Percentiles rank a stretch among this genome's conserved stretches.
These are phyloP conservation scores for Ecliptopera silaceata DNA, from an alignment of 2,888 invertebrate species.

Conservation along the genomic window DNA sequence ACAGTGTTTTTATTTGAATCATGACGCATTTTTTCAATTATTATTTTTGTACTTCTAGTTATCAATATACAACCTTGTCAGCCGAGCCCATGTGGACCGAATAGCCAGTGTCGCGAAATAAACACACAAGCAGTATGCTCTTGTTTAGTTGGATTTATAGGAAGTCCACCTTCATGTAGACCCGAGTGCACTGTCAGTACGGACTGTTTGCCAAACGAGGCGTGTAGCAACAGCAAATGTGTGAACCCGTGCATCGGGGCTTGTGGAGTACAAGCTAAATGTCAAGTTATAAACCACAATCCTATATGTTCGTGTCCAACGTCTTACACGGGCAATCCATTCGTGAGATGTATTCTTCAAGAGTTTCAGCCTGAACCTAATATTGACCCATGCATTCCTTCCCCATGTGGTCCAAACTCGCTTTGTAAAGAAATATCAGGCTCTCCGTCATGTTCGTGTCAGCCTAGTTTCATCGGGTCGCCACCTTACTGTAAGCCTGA, in stretches of 20 bases:
- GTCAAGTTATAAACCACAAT: constrained; percentile 91
- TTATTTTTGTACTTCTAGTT: constrained; percentile 54
- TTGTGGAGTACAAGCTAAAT: constrained; percentile 89
- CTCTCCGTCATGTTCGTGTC: constrained; percentile 89
- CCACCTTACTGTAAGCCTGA: constrained; percentile 92
- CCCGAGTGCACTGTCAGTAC: constrained; percentile 90
- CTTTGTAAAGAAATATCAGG: constrained; percentile 87
- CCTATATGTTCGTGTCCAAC: constrained; percentile 90
- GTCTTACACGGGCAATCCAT: constrained; percentile 89
- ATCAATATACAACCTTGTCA: constrained; percentile 62
- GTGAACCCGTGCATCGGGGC: constrained; percentile 91
- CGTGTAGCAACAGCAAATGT: constrained; percentile 91
- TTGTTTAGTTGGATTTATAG: constrained; percentile 87
- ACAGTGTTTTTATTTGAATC: no score
- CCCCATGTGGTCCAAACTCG: constrained; percentile 92
- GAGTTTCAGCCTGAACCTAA: constrained; percentile 71
- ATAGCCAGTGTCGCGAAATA: constrained; percentile 88
- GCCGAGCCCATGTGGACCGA: constrained; percentile 89
- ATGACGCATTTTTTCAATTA: background rate
- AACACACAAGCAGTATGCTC: constrained; percentile 89
- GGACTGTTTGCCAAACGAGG: constrained; percentile 88
- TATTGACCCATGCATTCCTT: constrained; percentile 88
- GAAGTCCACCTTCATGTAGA: constrained; percentile 90
- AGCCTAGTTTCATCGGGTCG: constrained; percentile 85
- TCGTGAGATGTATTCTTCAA: constrained; percentile 84